Conservation (phyloP, 2,113 vertebrate species). For the Limnothrissa miodon region DNA sequence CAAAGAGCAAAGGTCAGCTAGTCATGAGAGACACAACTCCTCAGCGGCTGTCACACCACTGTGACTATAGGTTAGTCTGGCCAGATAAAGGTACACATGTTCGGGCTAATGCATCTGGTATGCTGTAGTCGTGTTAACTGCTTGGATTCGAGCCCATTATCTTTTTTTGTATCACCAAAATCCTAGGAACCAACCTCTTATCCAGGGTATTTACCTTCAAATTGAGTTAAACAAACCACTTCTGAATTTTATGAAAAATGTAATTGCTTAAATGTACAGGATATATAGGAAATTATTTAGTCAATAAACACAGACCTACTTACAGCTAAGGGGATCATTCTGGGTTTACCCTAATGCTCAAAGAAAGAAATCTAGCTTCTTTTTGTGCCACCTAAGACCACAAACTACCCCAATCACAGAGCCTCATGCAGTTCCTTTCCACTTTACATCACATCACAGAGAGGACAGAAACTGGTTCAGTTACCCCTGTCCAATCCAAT, state of each 20-base stretch:
- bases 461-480: not conserved
- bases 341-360: not conserved
- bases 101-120: too few species aligned
- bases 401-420: not conserved
- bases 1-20: constrained; percentile 7
- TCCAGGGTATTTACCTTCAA: too few species aligned
- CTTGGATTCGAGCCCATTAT: too few species aligned
- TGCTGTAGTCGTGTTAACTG: too few species aligned
- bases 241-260: too few species aligned
- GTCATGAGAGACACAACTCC: not conserved
- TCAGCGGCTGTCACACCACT: not conserved
- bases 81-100: not conserved
- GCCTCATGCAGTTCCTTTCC: not conserved
- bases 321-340: too few species aligned
- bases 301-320: too few species aligned
- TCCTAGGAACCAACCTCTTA: too few species aligned
- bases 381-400: not conserved
- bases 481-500: not conserved
- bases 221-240: too few species aligned
- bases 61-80: not conserved
- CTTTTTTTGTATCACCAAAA: too few species aligned
- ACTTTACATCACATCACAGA: not conserved
- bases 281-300: too few species aligned
- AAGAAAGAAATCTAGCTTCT: not conserved
- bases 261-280: too few species aligned